Evolutionary conservation across 2,797 vertebrate genomes (phyloP), one percentile per base, ranked within the genome.

Genomic region (Triplophysa bombifrons): DNA sequence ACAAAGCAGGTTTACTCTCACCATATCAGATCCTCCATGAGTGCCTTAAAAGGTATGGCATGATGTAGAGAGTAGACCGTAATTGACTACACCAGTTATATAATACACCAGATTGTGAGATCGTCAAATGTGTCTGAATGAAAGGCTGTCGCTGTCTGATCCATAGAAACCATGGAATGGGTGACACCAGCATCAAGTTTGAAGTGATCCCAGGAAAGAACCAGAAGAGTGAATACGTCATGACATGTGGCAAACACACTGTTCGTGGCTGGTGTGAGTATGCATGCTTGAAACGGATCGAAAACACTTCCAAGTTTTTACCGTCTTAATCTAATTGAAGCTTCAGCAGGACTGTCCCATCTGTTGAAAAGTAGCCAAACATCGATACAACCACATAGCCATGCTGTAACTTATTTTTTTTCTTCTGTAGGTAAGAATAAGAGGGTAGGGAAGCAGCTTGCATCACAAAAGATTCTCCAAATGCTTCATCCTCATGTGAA

Each of bases 1-100:
- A 98, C 94, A 99, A 99, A 94, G 98, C 98, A 86, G 98, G 98
- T 89, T 94, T 99, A 83, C 91, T 99, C 90, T 99, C 98, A 88
- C 98, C 98, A 86, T 99, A 99, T 96, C 98, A 99, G 94, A 99
- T 99, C 91, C 98, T 99, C 93, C 98, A 99, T 78, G 98, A 99
- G 98, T 99, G 98, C 98, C 98, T 99, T 98, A 99, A 99, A 95
- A 97, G 98, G 98, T 99, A 84, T 90, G 80, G 38, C 14, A 7
- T 30, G 0, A 55, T 11, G 0, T 3, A 11, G 11, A 77, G 27
- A 71, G 41, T 71, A 30, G 22, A 11, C 10, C 22, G 34, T 8
- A 7, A 38, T 38, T 63, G 46, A 17, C 34, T 30, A 34, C 27
- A 63, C 11, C 14, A 19, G 3, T 63, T 11, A 44, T 41, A 19